Base-by-base conservation (phyloP, 2,797 vertebrate species). In the Labroides dimidiatus region DNA sequence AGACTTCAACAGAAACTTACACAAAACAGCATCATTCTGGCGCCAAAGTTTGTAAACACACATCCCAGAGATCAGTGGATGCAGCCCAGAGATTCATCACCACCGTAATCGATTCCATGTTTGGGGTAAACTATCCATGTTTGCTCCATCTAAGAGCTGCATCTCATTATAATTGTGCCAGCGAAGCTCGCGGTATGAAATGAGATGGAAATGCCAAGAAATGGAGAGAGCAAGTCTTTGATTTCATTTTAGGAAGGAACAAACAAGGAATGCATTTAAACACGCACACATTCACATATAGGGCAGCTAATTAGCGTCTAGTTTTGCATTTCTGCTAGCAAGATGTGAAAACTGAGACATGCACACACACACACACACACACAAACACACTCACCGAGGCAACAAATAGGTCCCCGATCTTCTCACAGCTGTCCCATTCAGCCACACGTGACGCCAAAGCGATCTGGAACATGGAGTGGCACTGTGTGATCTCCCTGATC, bases 391-490 rank as follows among this genome's bases (percentile, higher is more conserved):
- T 85, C 12, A 98, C 97, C 48, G 97, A 99, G 59, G 97, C 97
- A 52, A 99, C 97, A 0, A 99, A 99, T 49, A 99, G 93, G 89
- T 99, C 97, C 0, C 97, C 97, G 0, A 99, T 98, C 80, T 96
- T 98, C 93, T 99, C 96, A 0, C 90, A 91, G 41, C 92, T 63
- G 66, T 99, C 97, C 97, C 97, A 99, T 83, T 99, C 97, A 0
- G 95, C 95, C 82, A 98, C 96, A 0, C 96, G 95, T 4, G 96
- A 98, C 1, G 95, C 92, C 78, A 99, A 86, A 0, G 97, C 96
- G 0, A 99, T 99, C 92, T 97, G 96, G 90, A 99, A 98, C 95
- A 99, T 96, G 93, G 96, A 96, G 87, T 99, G 97, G 86, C 96
- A 98, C 86, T 99, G 97, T 33, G 96, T 95, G 87, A 99, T 97